Evolutionary conservation across 30 jellyfish, hydroid and myxozoan species (phyloP), one percentile per base, ranked within the genome.

Genomic region (Hydra vulgaris): DNA sequence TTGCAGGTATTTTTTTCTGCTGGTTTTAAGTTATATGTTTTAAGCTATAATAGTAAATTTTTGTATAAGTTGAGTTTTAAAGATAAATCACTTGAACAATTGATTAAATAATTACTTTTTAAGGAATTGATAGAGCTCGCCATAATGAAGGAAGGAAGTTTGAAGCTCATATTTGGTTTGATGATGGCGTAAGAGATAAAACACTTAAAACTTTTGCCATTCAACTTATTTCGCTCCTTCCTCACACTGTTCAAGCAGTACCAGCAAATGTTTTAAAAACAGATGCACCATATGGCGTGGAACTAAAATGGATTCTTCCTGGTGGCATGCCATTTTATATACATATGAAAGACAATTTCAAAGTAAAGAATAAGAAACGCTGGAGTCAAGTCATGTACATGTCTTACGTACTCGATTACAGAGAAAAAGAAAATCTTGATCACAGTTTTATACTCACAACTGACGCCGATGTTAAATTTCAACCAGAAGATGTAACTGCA

Each of bases 341-440:
- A 26, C 97, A 89, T 53, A 76, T 89, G 66, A 89, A 89, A 70
- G 97, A 89, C 75, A 89, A 89, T 68, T 89, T 79, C 84, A 89
- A 89, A 87, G 96, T 83, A 15, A 89, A 89, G 77, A 89, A 89
- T 81, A 89, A 89, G 87, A 89, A 89, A 71, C 74, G 97, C 25
- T 89, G 97, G 97, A 84, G 95, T 53, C 97, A 89, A 82, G 97
- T 89, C 0, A 89, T 89, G 97, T 89, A 89, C 85, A 89, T 89
- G 97, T 89, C 97, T 3, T 89, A 89, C 53, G 89, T 89, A 1
- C 72, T 89, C 82, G 97, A 89, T 75, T 89, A 21, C 87, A 89
- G 94, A 3, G 97, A 89, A 82, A 66, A 73, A 26, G 94, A 66
- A 7, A 85, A 81, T 73, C 92, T 81, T 75, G 96, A 89, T 61